Base-by-base conservation (phyloP, 2,888 invertebrate species). In the Desoria tigrina region DNA sequence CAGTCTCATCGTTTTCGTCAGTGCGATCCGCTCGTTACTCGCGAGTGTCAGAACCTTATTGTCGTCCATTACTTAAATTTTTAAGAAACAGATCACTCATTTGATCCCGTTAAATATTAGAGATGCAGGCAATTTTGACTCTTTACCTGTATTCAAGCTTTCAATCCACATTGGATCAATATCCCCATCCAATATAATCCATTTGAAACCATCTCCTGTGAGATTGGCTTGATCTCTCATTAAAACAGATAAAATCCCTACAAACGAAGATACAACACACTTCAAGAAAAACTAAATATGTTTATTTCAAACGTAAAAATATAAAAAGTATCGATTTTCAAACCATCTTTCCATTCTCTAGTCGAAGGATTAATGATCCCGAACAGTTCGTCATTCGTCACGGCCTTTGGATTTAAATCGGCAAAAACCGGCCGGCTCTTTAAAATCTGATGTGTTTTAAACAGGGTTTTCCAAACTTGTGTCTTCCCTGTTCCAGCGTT, bases 151-250 rank as follows among this genome's bases (percentile, higher is more conserved):
- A 80, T 97, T 97, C 63, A 97, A 83, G 16, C 95, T 96, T 80
- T 97, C 96, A 77, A 97, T 97, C 94, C 94, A 94, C 95, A 97
- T 96, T 0, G 96, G 96, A 84, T 97, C 96, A 77, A 97, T 97
- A 78, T 97, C 96, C 39, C 96, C 96, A 81, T 97, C 97, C 64
- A 97, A 83, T 57, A 97, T 86, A 76, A 97, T 94, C 96, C 97
- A 97, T 81, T 94, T 95, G 1, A 92, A 92, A 81, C 90, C 88
- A 78, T 95, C 95, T 0, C 90, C 89, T 16, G 85, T 83, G 76
- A 93, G 81, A 82, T 95, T 95, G 24, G 96, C 94, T 81, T 96
- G 91, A 78, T 97, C 96, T 80, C 97, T 85, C 95, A 97, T 96
- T 69, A 96, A 86, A 1, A 92, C 93, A 1, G 96, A 96, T 78